Base-by-base conservation (phyloP, 2,113 vertebrate genomes). In the Psilopogon haemacephalus region DNA sequence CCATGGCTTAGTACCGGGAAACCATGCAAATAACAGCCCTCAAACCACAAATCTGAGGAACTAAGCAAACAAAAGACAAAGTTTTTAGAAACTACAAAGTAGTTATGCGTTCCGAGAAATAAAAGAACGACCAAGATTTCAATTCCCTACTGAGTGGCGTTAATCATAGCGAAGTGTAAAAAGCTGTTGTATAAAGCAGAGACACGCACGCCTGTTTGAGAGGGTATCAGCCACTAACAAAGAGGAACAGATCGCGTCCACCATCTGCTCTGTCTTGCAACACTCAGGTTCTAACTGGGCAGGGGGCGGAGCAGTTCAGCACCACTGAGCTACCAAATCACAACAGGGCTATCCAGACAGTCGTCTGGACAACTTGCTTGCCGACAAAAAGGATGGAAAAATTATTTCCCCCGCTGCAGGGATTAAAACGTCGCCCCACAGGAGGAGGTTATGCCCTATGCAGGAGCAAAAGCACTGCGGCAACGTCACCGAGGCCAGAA, bases 321-420 rank as follows among this genome's bases (percentile, higher is more conserved):
- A 9, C 3, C 73, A 1, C 40, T 0, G 26, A 17, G 9, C 35
- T 65, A 18, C 20, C 2, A 6, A 10, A 5, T 1, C 63, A 21
- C 11, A 11, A 3, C 35, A 5, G 1, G 24, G 40, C 32, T 6
- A 0, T 0, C 13, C 3, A 0, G 20, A 9, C 2, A 18, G 4
- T 6, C 2, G 11, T 2, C 27, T 2, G 30, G 16, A 35, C 20
- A 46, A 8, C 12, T 5, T 1, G 12, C 12, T 17, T 5, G 8
- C 8, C 8, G 8, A 14, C 24, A 6, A 14, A 55, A 64, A 13
- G 1, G 4, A 13, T 7, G 0, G 1, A 2, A 9, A 14, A 17
- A 2, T 11, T 6, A 5, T 30, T 54, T n/a, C 23, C 27, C 4
- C 6, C 52, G 0, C 2, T 0, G 6, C 13, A 16, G 21, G 27